Evolutionary conservation across 2,113 vertebrate species (phyloP).

Genomic region (Lophochroa leadbeateri): DNA sequence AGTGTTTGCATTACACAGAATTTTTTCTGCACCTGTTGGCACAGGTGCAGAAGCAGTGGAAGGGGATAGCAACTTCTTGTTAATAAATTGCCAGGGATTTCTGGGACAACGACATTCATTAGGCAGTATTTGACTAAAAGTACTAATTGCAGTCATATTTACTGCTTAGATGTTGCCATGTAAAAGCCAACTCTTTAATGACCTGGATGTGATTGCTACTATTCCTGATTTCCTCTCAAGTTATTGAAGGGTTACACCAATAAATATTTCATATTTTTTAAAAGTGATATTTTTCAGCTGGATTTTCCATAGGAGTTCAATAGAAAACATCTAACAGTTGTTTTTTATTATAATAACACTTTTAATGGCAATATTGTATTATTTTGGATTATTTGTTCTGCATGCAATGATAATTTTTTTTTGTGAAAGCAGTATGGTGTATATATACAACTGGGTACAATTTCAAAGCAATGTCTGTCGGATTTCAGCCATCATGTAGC

Average conservation of each 20-base stretch:
- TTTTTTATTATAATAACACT: neutral
- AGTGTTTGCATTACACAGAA: neutral
- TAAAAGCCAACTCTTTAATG: neutral
- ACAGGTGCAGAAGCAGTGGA: neutral
- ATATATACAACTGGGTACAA: neutral
- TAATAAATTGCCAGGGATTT: neutral
- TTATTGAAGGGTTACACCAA: neutral
- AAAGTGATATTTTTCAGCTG: neutral
- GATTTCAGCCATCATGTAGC: neutral
- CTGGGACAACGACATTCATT: neutral
- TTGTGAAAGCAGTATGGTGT: neutral
- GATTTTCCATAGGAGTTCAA: neutral
- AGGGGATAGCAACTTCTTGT: neutral
- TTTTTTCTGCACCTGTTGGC: neutral
- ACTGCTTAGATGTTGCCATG: neutral
- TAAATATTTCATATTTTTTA: neutral
- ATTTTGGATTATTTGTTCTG: neutral
- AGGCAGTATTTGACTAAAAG: neutral
- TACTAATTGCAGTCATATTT: neutral
- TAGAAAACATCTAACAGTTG: accelerated
- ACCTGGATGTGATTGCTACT: neutral
- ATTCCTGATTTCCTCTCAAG: neutral
- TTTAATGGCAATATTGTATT: neutral
- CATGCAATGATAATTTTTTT: neutral
- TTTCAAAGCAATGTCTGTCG: neutral